Percentiles rank a stretch among this genome's conserved stretches.
These are phyloP conservation scores for Ptychobarbus kaznakovi DNA, from an alignment of 2,797 vertebrate species.

Conservation along the genomic window DNA sequence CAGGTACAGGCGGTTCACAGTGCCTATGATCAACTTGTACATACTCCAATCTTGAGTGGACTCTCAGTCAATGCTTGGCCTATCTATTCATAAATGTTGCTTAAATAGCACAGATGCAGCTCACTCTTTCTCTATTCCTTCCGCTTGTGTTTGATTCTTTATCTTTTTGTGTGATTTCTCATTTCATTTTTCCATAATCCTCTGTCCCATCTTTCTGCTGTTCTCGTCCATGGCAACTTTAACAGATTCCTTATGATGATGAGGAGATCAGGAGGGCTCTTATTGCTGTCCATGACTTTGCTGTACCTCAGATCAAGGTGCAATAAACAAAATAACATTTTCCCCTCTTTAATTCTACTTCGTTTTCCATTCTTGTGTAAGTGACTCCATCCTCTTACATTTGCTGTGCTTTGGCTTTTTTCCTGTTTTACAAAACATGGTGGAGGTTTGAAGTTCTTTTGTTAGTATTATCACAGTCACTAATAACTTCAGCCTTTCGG, in stretches of 20 bases:
- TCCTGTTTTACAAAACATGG: neutral
- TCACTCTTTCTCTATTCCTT: slow-evolving; percentile 30
- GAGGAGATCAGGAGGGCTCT: slow-evolving; percentile 81
- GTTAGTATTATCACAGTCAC: neutral
- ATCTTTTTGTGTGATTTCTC: slow-evolving; percentile 26
- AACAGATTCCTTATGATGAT: slow-evolving; percentile 77
- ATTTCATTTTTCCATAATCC: slow-evolving; percentile 34
- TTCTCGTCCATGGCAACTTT: neutral
- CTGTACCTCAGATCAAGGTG: slow-evolving; percentile 81
- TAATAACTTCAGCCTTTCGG: neutral
- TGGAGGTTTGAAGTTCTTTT: neutral
- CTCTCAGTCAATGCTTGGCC: slow-evolving; percentile 14
- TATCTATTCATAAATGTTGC: neutral
- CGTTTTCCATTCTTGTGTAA: slow-evolving; percentile 27
- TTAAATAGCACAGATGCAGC: neutral
- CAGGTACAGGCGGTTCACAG: slow-evolving; percentile 79
- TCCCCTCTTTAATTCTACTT: slow-evolving; percentile 4
- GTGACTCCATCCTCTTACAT: slow-evolving; percentile 24
- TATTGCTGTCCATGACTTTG: slow-evolving; percentile 80
- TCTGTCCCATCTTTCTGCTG: slow-evolving; percentile 33
- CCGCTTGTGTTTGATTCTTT: slow-evolving; percentile 35
- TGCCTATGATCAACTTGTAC: neutral
- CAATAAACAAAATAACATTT: slow-evolving; percentile 51
- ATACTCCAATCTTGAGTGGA: neutral
- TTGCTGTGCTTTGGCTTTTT: slow-evolving; percentile 13